A percentile compares a stretch with the other conserved stretches of the same genome.
Evolutionary conservation across 1,140 invertebrate genomes (phyloP).

Genomic region (Leptinotarsa undecemlineata): DNA sequence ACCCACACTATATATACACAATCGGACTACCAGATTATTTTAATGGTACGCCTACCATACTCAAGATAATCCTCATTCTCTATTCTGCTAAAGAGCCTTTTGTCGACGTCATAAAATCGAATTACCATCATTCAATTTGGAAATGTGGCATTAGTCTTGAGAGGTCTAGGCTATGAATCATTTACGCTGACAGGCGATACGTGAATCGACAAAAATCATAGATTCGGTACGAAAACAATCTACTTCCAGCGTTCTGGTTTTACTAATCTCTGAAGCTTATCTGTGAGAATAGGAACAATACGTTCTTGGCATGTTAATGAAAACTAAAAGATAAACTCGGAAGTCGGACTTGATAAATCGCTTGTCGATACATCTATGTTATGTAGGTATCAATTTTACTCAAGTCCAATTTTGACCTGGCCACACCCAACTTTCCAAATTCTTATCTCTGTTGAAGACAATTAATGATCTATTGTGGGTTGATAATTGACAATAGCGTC

Average conservation of each 20-base stretch:
- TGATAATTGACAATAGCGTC: constrained; percentile 25
- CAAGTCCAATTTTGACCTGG: constrained; percentile 19
- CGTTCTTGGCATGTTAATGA: constrained; percentile 1
- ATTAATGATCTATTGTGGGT: constrained; percentile 29
- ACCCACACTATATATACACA: constrained; percentile 24
- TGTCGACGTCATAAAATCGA: constrained; percentile 9
- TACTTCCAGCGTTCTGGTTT: neutral
- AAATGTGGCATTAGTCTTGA: constrained; percentile 1
- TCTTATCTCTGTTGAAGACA: constrained; percentile 20
- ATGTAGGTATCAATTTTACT: constrained; percentile 17
- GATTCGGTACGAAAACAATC: neutral
- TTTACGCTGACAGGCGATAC: neutral
- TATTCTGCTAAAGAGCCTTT: neutral
- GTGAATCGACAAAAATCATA: constrained; percentile 2
- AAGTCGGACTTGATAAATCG: constrained; percentile 4
- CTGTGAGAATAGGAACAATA: neutral
- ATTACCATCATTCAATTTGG: constrained; percentile 9
- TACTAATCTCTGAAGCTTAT: neutral
- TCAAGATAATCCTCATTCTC: constrained; percentile 8
- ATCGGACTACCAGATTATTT: constrained; percentile 26
- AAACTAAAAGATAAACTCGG: constrained; percentile 6
- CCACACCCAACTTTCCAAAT: constrained; percentile 30
- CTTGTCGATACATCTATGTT: constrained; percentile 26
- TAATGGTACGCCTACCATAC: constrained; percentile 29
- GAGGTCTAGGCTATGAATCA: neutral